Evolutionary conservation across 2,113 vertebrate species (phyloP).

Genomic region (Recurvirostra avosetta): DNA sequence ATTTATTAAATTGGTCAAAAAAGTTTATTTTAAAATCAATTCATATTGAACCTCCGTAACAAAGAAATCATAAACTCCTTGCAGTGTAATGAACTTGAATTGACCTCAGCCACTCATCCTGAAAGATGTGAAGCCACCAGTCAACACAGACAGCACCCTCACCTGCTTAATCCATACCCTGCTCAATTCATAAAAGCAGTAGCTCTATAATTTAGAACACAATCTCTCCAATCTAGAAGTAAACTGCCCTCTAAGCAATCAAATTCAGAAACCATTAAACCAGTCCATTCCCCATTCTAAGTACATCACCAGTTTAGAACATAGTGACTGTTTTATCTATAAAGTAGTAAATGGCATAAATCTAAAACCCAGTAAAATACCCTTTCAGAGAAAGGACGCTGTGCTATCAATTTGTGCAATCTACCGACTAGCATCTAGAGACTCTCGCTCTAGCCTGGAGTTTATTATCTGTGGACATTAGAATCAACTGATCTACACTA

Average conservation of each 20-base stretch:
- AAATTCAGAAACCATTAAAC: not conserved
- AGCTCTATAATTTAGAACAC: not conserved
- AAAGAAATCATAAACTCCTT: slow-evolving; percentile 56
- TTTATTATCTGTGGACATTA: not conserved
- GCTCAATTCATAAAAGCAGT: not conserved
- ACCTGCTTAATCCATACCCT: not conserved
- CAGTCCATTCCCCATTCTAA: not conserved
- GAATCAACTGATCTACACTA: not conserved
- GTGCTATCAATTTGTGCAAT: not conserved
- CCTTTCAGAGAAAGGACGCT: not conserved
- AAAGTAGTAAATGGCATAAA: not conserved
- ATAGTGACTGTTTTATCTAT: not conserved
- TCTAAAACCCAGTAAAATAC: not conserved
- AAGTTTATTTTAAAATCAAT: slow-evolving; percentile 56
- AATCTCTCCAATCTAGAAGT: not conserved
- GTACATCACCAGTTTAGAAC: not conserved
- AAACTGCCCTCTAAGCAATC: not conserved
- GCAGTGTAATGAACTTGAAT: not conserved
- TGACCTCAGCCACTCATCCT: slow-evolving; percentile 13
- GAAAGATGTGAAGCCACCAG: not conserved
- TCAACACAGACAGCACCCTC: not conserved
- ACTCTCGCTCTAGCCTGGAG: not conserved
- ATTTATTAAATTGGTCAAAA: slow-evolving; percentile 31
- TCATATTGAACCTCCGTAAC: slow-evolving; percentile 3
- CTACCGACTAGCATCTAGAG: not conserved